Evolutionary conservation across 2,888 invertebrate genomes (phyloP), one percentile per base, ranked within the genome.

Genomic region (Salpingus planirostris): DNA sequence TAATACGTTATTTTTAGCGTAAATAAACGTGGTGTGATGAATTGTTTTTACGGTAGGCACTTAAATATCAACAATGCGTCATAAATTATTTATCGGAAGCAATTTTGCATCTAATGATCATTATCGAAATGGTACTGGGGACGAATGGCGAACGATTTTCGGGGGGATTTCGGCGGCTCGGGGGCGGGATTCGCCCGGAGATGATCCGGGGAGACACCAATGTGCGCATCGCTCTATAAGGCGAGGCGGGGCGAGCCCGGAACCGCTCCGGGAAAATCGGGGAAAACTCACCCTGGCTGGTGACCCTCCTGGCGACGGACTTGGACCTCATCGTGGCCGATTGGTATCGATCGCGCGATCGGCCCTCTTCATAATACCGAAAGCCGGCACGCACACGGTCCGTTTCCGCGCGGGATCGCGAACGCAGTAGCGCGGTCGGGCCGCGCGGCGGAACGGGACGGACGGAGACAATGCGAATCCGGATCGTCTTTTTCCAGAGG

Each of bases 251-350:
- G n/a, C n/a, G n/a, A n/a, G n/a, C n/a, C n/a, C n/a, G n/a, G n/a
- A 7, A 21, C 6, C 21, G 21, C 21, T 7, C n/a, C 21, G n/a
- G 21, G 21, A 21, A 10, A 24, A 24, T 18, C 5, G 18, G 8
- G 5, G 8, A 18, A 5, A 18, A 5, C 18, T 8, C 8, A 18
- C 18, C 18, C 8, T 18, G 18, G 8, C 5, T 8, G 8, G 18
- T 18, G 8, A 18, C 18, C 18, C 74, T 74, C 65, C 79, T 73
- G 52, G 80, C 79, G 50, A 80, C 76, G 56, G 79, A 76, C 65
- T 80, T 80, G 49, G 75, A 78, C 70, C 80, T 74, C 80, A 80
- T 63, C 50, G 41, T 36, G 22, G 28, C 25, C 35, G 42, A 40
- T 33, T 18, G 18, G 33, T 37, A 27, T 33, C 30, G 6, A 24